These are phyloP conservation scores for Guaruba guarouba DNA, from an alignment of 2,113 vertebrate genomes.

Conservation along the genomic window DNA sequence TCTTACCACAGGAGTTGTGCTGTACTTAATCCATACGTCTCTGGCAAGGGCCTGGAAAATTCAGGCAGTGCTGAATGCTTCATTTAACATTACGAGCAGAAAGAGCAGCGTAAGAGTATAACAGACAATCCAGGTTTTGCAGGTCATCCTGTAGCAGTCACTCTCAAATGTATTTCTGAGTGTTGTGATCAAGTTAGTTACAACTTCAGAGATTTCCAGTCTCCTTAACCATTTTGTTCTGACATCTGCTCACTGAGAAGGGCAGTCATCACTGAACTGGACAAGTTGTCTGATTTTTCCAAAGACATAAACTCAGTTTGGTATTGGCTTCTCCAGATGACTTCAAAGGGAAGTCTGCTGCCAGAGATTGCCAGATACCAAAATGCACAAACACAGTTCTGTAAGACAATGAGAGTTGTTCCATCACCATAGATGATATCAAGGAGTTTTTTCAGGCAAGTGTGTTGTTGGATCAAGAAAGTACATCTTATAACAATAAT, in stretches of 20 bases:
- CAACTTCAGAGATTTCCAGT: not conserved
- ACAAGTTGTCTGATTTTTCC: not conserved
- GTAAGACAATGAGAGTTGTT: not conserved
- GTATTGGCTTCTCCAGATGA: not conserved
- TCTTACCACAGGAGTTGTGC: not conserved
- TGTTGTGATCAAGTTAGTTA: not conserved
- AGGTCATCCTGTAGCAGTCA: not conserved
- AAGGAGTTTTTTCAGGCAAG: not conserved
- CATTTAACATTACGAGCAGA: not conserved
- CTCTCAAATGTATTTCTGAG: not conserved
- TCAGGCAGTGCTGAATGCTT: not conserved
- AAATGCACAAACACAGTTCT: not conserved
- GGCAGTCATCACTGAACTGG: not conserved
- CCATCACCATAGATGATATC: not conserved
- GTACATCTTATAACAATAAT: not conserved
- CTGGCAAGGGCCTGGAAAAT: not conserved
- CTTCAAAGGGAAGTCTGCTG: not conserved
- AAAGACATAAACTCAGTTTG: not conserved
- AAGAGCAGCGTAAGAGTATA: accelerated
- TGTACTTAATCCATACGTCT: not conserved
- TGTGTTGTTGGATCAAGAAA: not conserved
- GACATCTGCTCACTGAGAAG: not conserved
- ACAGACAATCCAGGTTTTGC: not conserved
- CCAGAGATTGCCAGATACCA: not conserved
- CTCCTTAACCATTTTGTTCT: not conserved